phyloP scores from a whole-genome alignment of 1,140 invertebrate species.

The Bombus sibiricus region DNA sequence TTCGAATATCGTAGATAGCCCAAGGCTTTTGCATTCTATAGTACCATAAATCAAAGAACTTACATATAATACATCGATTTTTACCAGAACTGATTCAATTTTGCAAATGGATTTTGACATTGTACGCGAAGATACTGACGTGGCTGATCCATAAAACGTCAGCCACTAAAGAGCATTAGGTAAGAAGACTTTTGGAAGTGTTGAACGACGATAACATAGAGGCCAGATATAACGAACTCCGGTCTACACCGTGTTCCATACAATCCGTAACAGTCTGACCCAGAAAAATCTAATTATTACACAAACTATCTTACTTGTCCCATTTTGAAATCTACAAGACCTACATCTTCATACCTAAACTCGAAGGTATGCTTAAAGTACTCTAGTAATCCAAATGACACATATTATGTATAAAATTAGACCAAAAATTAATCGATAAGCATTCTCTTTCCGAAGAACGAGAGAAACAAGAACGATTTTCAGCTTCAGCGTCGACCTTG shows the following conservation, averaged over 20 bases:
- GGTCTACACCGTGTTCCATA: not conserved
- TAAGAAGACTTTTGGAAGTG: not conserved
- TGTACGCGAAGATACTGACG: not conserved
- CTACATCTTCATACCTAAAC: not conserved
- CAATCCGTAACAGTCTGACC: not conserved
- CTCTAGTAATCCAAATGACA: not conserved
- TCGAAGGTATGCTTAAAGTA: not conserved
- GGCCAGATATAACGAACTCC: too few species aligned
- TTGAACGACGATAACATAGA: not conserved
- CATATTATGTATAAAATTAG: not conserved
- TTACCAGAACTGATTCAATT: not conserved
- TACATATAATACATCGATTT: not conserved
- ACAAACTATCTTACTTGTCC: not conserved
- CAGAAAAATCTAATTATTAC: not conserved
- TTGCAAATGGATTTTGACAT: not conserved
- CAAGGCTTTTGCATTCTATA: not conserved
- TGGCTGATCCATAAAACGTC: not conserved
- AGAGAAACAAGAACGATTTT: constrained; percentile 14
- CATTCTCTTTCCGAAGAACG: not conserved
- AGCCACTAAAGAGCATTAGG: not conserved
- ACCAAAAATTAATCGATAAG: not conserved
- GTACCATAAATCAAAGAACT: not conserved
- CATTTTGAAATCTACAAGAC: not conserved
- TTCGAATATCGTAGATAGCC: not conserved
- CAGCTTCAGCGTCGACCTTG: constrained; percentile 33